A percentile compares a stretch with the other conserved stretches of the same genome.
These are phyloP conservation scores for Schrankia costaestrigalis DNA, from an alignment of 2,888 invertebrate genomes.

Conservation along the genomic window DNA sequence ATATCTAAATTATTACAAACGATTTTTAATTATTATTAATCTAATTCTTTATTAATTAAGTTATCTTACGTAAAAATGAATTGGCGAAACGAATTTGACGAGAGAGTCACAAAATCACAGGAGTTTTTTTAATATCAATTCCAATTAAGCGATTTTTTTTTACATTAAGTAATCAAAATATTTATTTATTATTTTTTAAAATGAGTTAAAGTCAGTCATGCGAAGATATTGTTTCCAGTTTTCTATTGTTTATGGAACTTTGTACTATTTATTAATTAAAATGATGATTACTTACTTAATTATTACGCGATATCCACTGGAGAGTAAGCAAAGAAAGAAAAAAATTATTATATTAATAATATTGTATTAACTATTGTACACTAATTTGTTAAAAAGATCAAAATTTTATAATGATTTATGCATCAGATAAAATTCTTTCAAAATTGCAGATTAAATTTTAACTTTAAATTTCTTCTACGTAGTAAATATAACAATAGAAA, in stretches of 20 bases:
- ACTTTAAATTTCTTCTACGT: no score
- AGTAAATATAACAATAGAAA: conserved; percentile 29
- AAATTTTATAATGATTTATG: no score
- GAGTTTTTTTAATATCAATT: conserved; percentile 38
- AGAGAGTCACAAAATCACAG: conserved; percentile 28
- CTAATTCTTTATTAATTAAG: conserved; percentile 23
- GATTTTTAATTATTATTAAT: conserved; percentile 24
- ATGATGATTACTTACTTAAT: conserved; percentile 1
- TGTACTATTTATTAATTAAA: conserved; percentile 5
- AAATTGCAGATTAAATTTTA: no score
- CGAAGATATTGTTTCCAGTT: conserved; percentile 33
- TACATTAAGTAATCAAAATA: no score
- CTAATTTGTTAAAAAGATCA: no score
- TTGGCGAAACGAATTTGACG: conserved; percentile 35
- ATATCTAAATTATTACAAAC: conserved; percentile 38
- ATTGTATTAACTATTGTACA: no score
- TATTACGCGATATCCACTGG: conserved; percentile 3
- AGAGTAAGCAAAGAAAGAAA: conserved; percentile 3
- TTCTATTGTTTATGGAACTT: conserved; percentile 35
- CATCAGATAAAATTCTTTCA: no score
- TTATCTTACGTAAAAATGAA: conserved; percentile 28
- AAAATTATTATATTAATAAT: no score
- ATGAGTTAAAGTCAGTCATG: conserved; percentile 56
- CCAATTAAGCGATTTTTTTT: conserved; percentile 35
- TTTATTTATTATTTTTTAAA: conserved; percentile 23